Percentiles rank a stretch among this genome's conserved stretches.
These are phyloP conservation scores for Odontophorus gujanensis DNA, from an alignment of 2,113 vertebrate genomes.

Conservation along the genomic window DNA sequence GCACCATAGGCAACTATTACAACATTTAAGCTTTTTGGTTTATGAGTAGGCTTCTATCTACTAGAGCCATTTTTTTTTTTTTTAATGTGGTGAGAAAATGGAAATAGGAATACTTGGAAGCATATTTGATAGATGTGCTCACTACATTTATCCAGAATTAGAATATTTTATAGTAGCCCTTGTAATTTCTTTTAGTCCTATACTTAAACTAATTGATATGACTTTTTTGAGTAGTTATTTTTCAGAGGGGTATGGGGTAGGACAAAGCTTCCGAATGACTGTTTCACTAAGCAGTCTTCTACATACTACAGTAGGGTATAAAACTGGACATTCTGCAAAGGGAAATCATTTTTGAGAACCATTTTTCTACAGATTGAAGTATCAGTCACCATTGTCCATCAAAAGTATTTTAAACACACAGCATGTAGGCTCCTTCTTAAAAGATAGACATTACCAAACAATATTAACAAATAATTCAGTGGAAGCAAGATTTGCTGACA, in stretches of 20 bases:
- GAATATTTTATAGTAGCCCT: background rate
- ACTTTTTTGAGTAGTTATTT: background rate
- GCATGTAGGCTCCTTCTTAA: background rate
- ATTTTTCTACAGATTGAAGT: background rate
- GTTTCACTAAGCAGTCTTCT: background rate
- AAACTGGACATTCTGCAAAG: background rate
- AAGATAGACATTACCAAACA: background rate
- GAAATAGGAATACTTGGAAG: background rate
- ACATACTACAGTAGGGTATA: background rate
- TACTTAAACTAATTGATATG: background rate
- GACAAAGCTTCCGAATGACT: background rate
- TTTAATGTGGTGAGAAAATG: background rate
- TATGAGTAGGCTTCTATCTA: background rate
- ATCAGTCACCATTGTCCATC: background rate
- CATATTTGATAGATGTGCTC: background rate
- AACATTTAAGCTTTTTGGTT: background rate
- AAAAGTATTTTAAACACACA: background rate
- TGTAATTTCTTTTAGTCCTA: background rate
- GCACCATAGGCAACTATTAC: background rate
- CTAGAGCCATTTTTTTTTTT: background rate
- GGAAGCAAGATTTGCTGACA: background rate
- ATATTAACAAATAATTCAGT: background rate
- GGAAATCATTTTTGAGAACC: background rate
- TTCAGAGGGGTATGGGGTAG: rapidly evolving
- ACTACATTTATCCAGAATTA: background rate